Evolutionary conservation across 2,888 invertebrate genomes (phyloP).

Genomic region (Phytoseiulus persimilis): DNA sequence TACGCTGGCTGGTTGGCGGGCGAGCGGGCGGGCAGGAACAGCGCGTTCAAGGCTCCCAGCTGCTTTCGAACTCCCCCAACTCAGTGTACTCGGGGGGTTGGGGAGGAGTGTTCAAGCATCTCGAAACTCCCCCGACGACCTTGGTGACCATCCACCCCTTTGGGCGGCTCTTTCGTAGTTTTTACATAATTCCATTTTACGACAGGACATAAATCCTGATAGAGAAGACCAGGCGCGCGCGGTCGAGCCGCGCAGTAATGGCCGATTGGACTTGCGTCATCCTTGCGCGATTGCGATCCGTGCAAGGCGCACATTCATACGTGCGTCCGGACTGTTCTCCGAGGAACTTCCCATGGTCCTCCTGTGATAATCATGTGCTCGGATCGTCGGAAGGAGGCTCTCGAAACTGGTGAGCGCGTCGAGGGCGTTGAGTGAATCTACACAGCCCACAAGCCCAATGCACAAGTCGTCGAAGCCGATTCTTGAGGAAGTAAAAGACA

Average conservation of each 20-base stretch:
- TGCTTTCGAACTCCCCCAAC: neutral
- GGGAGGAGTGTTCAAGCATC: neutral
- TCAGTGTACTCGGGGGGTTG: neutral
- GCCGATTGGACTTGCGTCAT: neutral
- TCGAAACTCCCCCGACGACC: conserved; percentile 20
- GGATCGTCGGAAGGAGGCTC: neutral
- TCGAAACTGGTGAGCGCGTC: neutral
- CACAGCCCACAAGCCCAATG: neutral
- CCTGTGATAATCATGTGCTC: neutral
- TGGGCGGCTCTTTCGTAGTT: neutral
- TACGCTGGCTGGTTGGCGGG: neutral
- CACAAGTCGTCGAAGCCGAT: neutral
- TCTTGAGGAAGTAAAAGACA: neutral
- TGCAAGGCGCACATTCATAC: neutral
- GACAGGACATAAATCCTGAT: conserved; percentile 34
- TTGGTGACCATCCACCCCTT: conserved; percentile 34
- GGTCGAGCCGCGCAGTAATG: neutral
- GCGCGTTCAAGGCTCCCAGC: neutral
- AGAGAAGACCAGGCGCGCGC: neutral
- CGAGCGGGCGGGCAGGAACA: too few species aligned
- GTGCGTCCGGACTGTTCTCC: too few species aligned
- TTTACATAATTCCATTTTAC: conserved; percentile 39
- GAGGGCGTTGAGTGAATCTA: neutral
- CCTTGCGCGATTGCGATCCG: neutral
- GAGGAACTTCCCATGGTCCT: too few species aligned